phyloP scores from a whole-genome alignment of 2,113 vertebrate species.

The Hippocampus barbouri region DNA sequence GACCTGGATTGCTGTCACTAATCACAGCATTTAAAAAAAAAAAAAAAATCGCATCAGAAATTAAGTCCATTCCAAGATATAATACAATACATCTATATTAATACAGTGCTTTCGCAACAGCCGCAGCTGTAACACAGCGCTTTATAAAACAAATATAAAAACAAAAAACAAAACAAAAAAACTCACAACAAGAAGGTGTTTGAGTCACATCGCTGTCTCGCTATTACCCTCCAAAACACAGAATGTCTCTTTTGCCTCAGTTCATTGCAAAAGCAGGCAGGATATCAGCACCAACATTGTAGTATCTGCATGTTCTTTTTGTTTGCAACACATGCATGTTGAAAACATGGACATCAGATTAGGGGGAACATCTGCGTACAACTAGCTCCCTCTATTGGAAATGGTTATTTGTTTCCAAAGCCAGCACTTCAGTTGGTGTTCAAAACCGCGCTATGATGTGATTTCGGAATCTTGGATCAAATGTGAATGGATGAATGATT shows the following conservation, averaged over 20 bases:
- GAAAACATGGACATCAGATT: not conserved
- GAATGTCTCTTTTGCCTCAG: not conserved
- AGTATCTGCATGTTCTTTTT: constrained; percentile 1
- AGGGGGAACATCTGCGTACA: constrained; percentile 13
- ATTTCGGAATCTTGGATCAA: not conserved
- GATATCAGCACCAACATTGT: not conserved
- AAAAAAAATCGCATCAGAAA: not conserved
- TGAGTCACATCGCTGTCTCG: too few relatives aligned
- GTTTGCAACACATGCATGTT: not conserved
- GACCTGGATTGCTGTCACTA: not conserved
- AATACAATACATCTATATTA: not conserved
- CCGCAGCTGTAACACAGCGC: too few relatives aligned
- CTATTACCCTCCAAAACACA: constrained; percentile 1
- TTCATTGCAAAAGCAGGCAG: not conserved
- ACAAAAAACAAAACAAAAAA: too few relatives aligned
- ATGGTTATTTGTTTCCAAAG: not conserved
- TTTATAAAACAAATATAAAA: too few relatives aligned
- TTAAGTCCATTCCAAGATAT: constrained; percentile 2
- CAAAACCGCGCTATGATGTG: not conserved
- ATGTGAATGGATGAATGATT: too few relatives aligned
- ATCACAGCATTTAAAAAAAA: not conserved
- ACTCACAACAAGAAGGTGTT: too few relatives aligned
- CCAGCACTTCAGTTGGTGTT: not conserved
- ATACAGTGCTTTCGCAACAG: too few relatives aligned
- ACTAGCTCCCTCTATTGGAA: constrained; percentile 56